phyloP scores from a whole-genome alignment of 2,888 invertebrate species.

The Aspidapion aeneum region DNA sequence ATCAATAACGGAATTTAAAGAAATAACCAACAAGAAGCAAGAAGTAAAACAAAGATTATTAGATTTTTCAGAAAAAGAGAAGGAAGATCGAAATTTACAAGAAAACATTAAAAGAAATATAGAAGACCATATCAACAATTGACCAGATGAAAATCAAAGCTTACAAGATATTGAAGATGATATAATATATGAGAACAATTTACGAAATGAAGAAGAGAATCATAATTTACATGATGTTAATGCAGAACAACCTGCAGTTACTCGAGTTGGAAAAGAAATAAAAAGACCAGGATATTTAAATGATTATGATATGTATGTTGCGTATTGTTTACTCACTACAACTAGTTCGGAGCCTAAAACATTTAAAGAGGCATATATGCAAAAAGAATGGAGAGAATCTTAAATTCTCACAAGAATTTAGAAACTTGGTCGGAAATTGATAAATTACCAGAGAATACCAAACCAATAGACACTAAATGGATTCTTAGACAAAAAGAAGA shows the following conservation, averaged over 20 bases:
- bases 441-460: background rate
- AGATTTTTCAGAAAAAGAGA: background rate
- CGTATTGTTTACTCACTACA: background rate
- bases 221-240: background rate
- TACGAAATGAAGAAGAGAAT: background rate
- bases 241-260: background rate
- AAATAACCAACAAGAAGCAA: too few species aligned
- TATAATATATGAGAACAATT: background rate
- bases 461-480: background rate
- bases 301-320: background rate
- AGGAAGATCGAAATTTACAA: background rate
- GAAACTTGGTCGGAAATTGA: background rate
- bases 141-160: too few species aligned
- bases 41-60: too few species aligned
- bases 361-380: background rate
- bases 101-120: background rate
- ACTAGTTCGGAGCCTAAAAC: background rate
- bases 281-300: background rate
- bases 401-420: background rate
- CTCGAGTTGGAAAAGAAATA: background rate
- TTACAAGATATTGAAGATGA: background rate
- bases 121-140: too few species aligned
- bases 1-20: constrained; percentile 12
- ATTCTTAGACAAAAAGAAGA: background rate
- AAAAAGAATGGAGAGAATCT: background rate